Percentiles rank a stretch among this genome's conserved stretches.
Conservation (phyloP, 1,140 invertebrate species). For the Bombus soroeensis region DNA sequence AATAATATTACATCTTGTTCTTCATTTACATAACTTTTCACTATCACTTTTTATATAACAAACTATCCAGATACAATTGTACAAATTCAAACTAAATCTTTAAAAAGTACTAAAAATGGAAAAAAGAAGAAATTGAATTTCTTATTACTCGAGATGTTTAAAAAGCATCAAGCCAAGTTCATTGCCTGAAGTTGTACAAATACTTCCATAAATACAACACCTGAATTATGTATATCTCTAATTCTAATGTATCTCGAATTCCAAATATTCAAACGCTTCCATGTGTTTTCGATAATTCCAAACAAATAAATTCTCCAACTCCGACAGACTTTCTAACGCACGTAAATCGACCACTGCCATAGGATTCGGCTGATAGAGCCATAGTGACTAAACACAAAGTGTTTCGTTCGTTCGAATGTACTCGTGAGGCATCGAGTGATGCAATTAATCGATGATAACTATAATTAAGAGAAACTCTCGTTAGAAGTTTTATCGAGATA, state of each 20-base stretch:
- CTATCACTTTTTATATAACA: too few species aligned
- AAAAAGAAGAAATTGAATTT: too few species aligned
- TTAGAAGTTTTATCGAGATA: conserved; percentile 63
- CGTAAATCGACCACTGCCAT: neutral
- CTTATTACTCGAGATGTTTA: too few species aligned
- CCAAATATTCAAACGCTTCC: neutral
- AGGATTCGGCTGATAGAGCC: neutral
- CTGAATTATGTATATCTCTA: neutral
- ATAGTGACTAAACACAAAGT: neutral
- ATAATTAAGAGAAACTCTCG: conserved; percentile 64
- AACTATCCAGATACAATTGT: too few species aligned
- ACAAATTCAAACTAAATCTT: too few species aligned
- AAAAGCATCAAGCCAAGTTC: neutral
- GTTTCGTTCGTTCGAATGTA: neutral
- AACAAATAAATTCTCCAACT: neutral
- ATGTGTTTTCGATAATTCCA: neutral
- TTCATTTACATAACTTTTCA: too few species aligned
- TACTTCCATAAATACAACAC: neutral
- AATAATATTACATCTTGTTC: too few species aligned
- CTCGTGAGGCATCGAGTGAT: conserved; percentile 20
- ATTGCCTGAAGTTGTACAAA: neutral
- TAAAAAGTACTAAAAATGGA: too few species aligned
- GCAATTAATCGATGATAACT: conserved; percentile 62
- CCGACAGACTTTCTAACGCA: neutral
- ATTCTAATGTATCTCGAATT: neutral